Evolutionary conservation across 2,113 vertebrate species (phyloP).

Genomic region (Ictidomys tridecemlineatus): DNA sequence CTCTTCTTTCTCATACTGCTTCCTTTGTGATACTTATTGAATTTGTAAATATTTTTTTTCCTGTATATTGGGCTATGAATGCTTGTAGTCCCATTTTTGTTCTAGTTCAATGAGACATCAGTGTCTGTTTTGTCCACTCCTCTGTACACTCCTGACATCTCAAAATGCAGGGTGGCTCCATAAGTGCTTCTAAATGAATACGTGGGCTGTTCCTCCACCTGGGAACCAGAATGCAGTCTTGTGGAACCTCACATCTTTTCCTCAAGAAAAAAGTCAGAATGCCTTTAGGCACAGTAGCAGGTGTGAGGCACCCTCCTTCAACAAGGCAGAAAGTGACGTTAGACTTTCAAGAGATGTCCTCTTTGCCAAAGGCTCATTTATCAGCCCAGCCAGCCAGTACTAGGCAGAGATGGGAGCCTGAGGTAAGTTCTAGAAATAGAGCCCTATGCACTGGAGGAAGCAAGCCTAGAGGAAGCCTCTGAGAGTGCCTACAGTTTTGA

Average conservation of each 20-base stretch:
- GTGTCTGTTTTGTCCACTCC: background rate
- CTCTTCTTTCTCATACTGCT: background rate
- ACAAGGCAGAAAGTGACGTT: background rate
- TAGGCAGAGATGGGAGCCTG: background rate
- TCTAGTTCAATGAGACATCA: background rate
- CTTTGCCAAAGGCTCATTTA: background rate
- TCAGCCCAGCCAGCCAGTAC: background rate
- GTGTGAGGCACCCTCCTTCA: background rate
- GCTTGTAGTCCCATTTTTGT: background rate
- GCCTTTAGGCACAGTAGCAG: background rate
- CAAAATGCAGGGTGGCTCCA: background rate
- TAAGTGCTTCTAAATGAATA: background rate
- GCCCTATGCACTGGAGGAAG: background rate
- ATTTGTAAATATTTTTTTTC: background rate
- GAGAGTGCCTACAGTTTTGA: background rate
- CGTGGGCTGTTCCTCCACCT: background rate
- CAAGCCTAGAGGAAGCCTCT: background rate
- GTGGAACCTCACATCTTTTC: background rate
- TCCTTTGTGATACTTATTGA: background rate
- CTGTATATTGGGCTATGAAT: background rate
- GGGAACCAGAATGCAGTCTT: background rate
- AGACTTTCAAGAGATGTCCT: background rate
- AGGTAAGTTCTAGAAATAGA: background rate
- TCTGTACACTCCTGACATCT: background rate
- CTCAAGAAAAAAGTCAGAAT: background rate